Base-by-base conservation (phyloP, 2,113 vertebrate genomes). In the Dendropsophus ebraccatus region DNA sequence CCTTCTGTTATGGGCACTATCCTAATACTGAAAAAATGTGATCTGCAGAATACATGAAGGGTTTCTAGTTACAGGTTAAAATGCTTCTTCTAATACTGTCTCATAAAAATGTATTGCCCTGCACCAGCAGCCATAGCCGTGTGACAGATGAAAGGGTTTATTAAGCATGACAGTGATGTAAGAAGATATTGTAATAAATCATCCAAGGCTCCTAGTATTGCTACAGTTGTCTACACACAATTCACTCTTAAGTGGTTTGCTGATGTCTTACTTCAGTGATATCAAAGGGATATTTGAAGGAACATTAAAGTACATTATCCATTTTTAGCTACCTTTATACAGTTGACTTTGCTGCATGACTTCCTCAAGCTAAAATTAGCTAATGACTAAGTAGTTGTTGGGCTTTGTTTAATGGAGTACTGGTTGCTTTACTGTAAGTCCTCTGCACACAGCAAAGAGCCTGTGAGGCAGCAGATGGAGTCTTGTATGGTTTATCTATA, bases 101-200 rank as follows among this genome's bases (percentile, higher is more conserved):
- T 84, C 21, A 75, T 60, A 74, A 56, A 72, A 74, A 74, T 75
- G 14, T 25, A 41, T 74, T 56, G 17, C 21, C 32, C 67, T 41
- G 30, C 72, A 73, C 70, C 17, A 60, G 32, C 49, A 25, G 14
- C 50, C 50, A 58, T 32, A 41, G 69, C 50, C 32, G n/a, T 45
- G 82, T 73, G 50, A 56, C n/a, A 82, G 54, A 75, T 84, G 35
- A 84, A 41, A 84, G 69, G 12, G 56, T 84, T 84, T 84, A 75
- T 47, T 76, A 76, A 45, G 73, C 60, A 28, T 76, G 83, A 84
- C 83, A 75, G 70, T 84, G 69, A 84, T 84, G 83, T 41, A 60
- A 62, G 35, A 65, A 76, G 72, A 84, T 74, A 76, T 28, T 30
- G 13, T 76, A 76, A 84, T 84, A 84, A 76, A 84, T 84, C 83